Conservation (phyloP, 2,888 invertebrate species). For the Diplolepis rosae region DNA sequence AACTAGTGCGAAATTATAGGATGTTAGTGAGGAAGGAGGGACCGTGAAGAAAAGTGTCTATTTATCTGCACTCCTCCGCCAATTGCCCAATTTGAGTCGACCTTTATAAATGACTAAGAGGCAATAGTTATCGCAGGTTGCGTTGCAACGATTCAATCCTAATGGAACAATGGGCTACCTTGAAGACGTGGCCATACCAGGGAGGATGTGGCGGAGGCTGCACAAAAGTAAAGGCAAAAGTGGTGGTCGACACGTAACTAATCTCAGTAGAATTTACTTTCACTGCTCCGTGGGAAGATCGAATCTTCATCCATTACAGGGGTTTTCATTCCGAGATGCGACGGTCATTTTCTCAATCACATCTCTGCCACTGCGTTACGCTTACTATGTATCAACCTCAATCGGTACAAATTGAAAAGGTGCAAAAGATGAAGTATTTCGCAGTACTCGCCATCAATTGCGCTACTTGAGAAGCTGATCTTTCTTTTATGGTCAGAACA, state of each 20-base stretch:
- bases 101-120: conserved; percentile 55
- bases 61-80: conserved; percentile 35
- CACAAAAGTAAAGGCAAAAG: conserved; percentile 50
- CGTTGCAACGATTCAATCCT: conserved; percentile 56
- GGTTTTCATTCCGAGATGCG: conserved; percentile 47
- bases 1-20: conserved; percentile 12
- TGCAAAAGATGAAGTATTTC: conserved; percentile 10
- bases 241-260: conserved; percentile 60
- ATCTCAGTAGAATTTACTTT: conserved; percentile 59
- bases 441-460: background rate
- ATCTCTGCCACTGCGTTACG: background rate
- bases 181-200: conserved; percentile 51
- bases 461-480: background rate
- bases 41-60: conserved; percentile 26
- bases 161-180: conserved; percentile 64
- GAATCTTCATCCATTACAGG: conserved; percentile 51
- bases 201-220: conserved; percentile 56
- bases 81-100: conserved; percentile 56
- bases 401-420: conserved; percentile 21
- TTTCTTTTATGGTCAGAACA: conserved; percentile 11
- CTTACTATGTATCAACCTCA: conserved; percentile 2
- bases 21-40: conserved; percentile 11
- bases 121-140: conserved; percentile 45
- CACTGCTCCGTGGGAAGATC: conserved; percentile 66
- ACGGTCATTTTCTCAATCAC: conserved; percentile 22